These are phyloP conservation scores for Antheraea mylitta DNA, from an alignment of 1,140 invertebrate species.

Conservation along the genomic window DNA sequence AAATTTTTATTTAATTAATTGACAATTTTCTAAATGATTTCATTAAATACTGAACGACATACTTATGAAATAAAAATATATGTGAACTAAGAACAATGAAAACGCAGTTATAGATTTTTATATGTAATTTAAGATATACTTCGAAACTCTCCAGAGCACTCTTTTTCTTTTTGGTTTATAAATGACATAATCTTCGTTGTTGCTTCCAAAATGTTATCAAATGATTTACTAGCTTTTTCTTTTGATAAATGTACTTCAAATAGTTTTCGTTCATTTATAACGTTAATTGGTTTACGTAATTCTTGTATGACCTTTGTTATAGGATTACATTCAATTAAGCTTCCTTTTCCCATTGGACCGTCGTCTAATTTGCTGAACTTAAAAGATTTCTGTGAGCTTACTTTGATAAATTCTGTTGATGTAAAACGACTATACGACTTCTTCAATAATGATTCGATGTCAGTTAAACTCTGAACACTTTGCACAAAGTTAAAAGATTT, in stretches of 20 bases:
- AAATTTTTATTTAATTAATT: no score
- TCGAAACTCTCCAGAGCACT: conserved; percentile 28
- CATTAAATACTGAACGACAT: no score
- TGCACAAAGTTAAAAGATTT: conserved; percentile 16
- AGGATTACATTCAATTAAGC: conserved; percentile 9
- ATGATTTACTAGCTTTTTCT: conserved; percentile 6
- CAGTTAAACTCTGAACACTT: conserved; percentile 28
- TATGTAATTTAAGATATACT: background rate
- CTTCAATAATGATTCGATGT: conserved; percentile 31
- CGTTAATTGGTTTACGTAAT: background rate
- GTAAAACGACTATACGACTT: conserved; percentile 26
- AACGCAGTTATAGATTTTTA: no score
- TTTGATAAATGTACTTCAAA: background rate
- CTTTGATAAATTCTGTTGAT: conserved; percentile 13
- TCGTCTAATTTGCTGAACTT: conserved; percentile 47
- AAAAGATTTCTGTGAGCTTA: conserved; percentile 24
- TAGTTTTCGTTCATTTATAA: background rate
- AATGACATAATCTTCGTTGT: conserved; percentile 47
- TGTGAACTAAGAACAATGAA: no score
- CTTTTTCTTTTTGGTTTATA: conserved; percentile 53
- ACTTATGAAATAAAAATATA: no score
- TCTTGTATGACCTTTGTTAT: conserved; percentile 6
- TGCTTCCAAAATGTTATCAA: conserved; percentile 30
- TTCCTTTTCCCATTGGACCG: conserved; percentile 27
- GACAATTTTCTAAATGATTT: no score